Conservation (phyloP, 1,140 invertebrate genomes). For the Batillaria attramentaria region DNA sequence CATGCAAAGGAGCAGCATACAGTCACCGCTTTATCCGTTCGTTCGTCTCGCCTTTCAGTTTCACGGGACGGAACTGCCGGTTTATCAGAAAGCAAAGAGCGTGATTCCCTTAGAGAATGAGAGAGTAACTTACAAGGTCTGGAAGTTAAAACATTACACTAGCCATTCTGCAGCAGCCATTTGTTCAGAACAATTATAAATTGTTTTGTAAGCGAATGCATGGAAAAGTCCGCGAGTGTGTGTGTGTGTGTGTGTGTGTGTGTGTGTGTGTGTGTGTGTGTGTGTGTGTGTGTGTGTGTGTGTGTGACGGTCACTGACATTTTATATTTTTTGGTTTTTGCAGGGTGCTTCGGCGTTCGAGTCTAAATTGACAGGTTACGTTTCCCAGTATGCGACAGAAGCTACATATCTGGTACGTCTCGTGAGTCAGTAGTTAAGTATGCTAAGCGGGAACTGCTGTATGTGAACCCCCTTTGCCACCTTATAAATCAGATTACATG, state of each 20-base stretch:
- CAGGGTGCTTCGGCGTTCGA: background rate
- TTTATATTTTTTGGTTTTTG: background rate
- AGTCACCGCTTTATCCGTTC: too few species aligned
- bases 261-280: slow-evolving; percentile 4
- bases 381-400: slow-evolving; percentile 28
- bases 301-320: background rate
- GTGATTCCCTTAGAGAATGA: too few species aligned
- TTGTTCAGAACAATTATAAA: too few species aligned
- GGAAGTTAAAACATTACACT: too few species aligned
- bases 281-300: slow-evolving; percentile 1
- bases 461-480: background rate
- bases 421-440: background rate
- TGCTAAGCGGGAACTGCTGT: background rate
- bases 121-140: too few species aligned
- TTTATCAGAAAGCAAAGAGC: background rate
- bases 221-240: background rate
- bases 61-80: background rate
- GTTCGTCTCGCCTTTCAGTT: background rate
- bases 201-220: background rate
- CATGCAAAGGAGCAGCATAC: too few species aligned
- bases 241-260: background rate
- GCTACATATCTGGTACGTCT: slow-evolving; percentile 23
- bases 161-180: too few species aligned
- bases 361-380: background rate
- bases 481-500: background rate